A percentile compares a stretch with the other conserved stretches of the same genome.
Evolutionary conservation across 2,113 vertebrate genomes (phyloP).

Genomic region (Burhinus oedicnemus): DNA sequence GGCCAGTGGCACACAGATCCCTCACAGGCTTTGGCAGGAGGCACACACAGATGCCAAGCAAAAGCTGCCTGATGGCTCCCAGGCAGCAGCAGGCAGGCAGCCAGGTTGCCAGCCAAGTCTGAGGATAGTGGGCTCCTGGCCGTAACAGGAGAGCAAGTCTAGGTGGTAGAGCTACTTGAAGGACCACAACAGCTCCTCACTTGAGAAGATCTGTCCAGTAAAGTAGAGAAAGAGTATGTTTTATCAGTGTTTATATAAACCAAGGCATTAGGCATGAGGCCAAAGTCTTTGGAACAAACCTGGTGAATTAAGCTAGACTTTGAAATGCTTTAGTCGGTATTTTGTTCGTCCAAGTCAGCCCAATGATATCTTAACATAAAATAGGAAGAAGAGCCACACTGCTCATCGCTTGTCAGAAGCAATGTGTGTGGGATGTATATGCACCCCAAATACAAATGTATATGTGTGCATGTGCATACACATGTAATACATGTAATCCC

Average conservation of each 20-base stretch:
- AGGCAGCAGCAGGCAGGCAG: conserved; percentile 25
- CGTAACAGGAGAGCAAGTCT: neutral
- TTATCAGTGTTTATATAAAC: neutral
- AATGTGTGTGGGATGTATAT: neutral
- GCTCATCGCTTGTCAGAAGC: neutral
- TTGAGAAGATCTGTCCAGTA: neutral
- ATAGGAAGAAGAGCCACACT: neutral
- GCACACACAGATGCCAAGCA: conserved; percentile 47
- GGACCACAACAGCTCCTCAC: neutral
- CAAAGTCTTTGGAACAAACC: neutral
- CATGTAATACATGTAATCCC: rapidly evolving
- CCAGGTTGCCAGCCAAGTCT: conserved; percentile 45
- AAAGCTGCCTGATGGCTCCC: neutral
- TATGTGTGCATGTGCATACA: too few relatives aligned
- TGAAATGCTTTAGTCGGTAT: rapidly evolving
- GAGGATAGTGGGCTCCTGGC: neutral
- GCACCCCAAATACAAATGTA: neutral
- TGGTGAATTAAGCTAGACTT: neutral
- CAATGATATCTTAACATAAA: neutral
- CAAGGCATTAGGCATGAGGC: neutral
- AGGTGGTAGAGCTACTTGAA: neutral
- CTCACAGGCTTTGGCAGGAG: neutral
- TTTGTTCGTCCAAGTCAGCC: neutral
- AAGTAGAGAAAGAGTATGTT: neutral
- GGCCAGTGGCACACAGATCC: neutral